A percentile compares a stretch with the other conserved stretches of the same genome.
Conservation (phyloP, 1,140 invertebrate species). For the Diorhabda carinulata region DNA sequence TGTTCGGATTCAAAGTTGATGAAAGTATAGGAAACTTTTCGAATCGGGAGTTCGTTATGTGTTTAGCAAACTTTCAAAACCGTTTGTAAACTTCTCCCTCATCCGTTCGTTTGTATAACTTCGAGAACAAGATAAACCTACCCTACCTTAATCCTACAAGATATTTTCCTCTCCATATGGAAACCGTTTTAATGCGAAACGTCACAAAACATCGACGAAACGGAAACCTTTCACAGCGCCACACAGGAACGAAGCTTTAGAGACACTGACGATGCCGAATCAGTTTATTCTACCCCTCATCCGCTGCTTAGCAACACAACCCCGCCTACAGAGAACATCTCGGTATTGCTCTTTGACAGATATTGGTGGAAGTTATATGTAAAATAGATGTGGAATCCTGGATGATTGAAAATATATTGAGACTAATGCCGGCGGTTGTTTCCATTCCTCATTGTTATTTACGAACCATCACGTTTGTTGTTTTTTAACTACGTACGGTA, state of each 20-base stretch:
- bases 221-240: slow-evolving; percentile 17
- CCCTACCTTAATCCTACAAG: slow-evolving; percentile 5
- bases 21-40: too few species aligned
- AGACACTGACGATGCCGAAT: slow-evolving; percentile 30
- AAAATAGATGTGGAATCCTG: slow-evolving; percentile 6
- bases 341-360: slow-evolving; percentile 20
- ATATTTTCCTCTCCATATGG: slow-evolving; percentile 8
- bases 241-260: slow-evolving; percentile 23
- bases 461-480: too few species aligned
- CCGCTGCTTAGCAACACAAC: slow-evolving; percentile 33
- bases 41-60: too few species aligned
- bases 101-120: too few species aligned
- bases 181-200: background rate
- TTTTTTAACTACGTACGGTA: too few species aligned
- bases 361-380: slow-evolving; percentile 12
- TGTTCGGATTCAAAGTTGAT: too few species aligned
- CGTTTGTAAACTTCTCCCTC: too few species aligned
- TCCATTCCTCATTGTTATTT: background rate
- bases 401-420: slow-evolving; percentile 14
- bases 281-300: slow-evolving; percentile 30
- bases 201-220: background rate
- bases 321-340: slow-evolving; percentile 29
- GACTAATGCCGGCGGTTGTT: background rate
- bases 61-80: too few species aligned
- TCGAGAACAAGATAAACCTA: too few species aligned